Conservation (phyloP, 2,113 vertebrate genomes). For the Cottus gobio region DNA sequence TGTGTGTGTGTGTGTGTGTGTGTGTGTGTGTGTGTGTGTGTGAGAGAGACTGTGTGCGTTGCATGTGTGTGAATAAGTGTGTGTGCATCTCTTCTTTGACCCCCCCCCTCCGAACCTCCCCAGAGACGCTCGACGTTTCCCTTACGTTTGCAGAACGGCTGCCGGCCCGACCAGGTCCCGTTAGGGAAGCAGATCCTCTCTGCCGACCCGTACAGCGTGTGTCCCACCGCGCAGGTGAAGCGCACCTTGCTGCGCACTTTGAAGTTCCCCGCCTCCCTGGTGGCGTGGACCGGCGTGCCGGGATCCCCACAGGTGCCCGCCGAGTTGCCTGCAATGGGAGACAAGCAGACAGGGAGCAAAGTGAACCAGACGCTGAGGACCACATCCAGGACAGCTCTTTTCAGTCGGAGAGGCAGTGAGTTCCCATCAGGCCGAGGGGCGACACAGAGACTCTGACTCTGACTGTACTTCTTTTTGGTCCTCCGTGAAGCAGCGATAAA, state of each 20-base stretch:
- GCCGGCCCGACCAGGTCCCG: constrained; percentile 95
- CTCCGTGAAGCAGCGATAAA: constrained; percentile 61
- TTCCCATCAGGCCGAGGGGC: constrained; percentile 25
- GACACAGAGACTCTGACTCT: constrained; percentile 15
- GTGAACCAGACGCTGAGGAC: constrained; percentile 38
- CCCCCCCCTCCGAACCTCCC: background rate
- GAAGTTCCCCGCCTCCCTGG: constrained; percentile 91
- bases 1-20: too few relatives aligned
- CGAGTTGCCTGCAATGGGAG: constrained; percentile 85
- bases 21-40: too few relatives aligned
- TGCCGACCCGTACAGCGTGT: constrained; percentile 93
- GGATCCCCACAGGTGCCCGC: constrained; percentile 93
- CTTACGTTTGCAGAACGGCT: constrained; percentile 98
- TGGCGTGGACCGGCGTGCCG: constrained; percentile 93
- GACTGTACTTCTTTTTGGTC: constrained; percentile 49
- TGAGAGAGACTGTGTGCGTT: too few relatives aligned
- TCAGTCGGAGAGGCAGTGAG: too few relatives aligned
- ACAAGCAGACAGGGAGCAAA: constrained; percentile 54
- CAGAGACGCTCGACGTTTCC: constrained; percentile 7
- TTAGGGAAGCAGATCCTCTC: constrained; percentile 95
- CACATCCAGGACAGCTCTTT: constrained; percentile 36
- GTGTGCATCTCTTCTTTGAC: too few relatives aligned
- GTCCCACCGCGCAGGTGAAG: constrained; percentile 92
- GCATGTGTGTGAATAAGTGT: too few relatives aligned
- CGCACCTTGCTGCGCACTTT: constrained; percentile 92